phyloP scores from a whole-genome alignment of 2,888 invertebrate genomes.

The Anorthoa munda region DNA sequence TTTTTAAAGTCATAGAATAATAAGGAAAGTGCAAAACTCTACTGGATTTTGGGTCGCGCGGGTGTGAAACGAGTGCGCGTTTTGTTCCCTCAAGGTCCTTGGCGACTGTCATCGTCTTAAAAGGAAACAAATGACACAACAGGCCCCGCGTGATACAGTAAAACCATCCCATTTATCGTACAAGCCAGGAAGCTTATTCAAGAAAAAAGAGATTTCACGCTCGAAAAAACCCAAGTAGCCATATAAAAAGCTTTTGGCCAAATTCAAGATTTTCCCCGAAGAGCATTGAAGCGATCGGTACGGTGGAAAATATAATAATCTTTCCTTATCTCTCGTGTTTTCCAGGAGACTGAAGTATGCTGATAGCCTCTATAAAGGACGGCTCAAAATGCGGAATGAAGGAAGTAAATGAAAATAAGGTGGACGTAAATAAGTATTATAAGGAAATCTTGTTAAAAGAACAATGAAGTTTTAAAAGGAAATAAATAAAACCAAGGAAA shows the following conservation, averaged over 20 bases:
- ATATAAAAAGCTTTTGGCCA: slow-evolving; percentile 21
- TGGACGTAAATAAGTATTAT: neutral
- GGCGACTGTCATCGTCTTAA: neutral
- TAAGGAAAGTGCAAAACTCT: no score
- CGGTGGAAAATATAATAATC: slow-evolving; percentile 46
- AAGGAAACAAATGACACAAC: neutral
- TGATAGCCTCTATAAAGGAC: slow-evolving; percentile 25
- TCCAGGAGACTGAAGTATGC: slow-evolving; percentile 20
- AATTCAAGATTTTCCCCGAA: slow-evolving; percentile 35
- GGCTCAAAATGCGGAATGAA: neutral
- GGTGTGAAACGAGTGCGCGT: no score
- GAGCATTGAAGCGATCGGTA: slow-evolving; percentile 22
- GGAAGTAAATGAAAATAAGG: slow-evolving; percentile 10
- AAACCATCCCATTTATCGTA: slow-evolving; percentile 18
- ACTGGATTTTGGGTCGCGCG: no score
- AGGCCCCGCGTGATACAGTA: neutral
- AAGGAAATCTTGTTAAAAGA: neutral
- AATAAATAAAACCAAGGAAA: no score
- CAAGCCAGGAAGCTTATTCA: slow-evolving; percentile 25
- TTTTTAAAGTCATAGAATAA: no score
- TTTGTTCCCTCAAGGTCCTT: no score
- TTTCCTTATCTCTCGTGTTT: slow-evolving; percentile 36
- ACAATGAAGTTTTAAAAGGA: neutral
- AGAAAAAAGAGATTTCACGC: slow-evolving; percentile 18
- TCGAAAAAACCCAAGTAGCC: slow-evolving; percentile 32